phyloP scores from a whole-genome alignment of 1,140 invertebrate genomes.

The Anastrepha obliqua region DNA sequence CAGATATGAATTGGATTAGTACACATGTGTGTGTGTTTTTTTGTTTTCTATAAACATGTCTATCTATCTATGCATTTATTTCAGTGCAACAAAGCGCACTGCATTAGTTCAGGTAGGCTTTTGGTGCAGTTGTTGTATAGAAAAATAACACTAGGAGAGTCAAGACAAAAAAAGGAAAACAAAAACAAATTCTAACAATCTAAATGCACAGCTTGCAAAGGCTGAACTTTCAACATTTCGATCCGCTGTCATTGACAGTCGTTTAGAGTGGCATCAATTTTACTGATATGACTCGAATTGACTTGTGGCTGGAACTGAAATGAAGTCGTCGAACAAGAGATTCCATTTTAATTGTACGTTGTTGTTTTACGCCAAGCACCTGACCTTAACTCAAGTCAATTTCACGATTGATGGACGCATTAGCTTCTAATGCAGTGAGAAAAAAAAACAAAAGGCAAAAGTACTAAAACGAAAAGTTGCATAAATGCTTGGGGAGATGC shows the following conservation, averaged over 20 bases:
- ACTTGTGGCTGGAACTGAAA: background rate
- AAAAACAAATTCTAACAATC: background rate
- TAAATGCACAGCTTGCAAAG: background rate
- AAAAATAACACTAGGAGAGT: background rate
- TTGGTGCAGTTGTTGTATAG: background rate
- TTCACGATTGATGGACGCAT: background rate
- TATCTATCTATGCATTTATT: background rate
- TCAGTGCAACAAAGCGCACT: background rate
- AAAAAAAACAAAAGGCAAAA: background rate
- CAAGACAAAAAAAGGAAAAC: background rate
- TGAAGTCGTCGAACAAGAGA: conserved; percentile 29
- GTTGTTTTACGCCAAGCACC: background rate
- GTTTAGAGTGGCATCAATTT: conserved; percentile 8
- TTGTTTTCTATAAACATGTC: background rate
- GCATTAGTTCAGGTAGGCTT: background rate
- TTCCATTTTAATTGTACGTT: conserved; percentile 29
- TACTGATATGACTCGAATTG: background rate
- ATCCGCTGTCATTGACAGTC: background rate
- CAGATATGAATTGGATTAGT: background rate
- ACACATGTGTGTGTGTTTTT: background rate
- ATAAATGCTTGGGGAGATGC: no score
- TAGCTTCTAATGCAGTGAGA: background rate
- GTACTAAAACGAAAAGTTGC: background rate
- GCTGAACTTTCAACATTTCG: background rate
- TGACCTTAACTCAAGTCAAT: background rate